A percentile compares a stretch with the other conserved stretches of the same genome.
These are phyloP conservation scores for Centropus bengalensis DNA, from an alignment of 2,113 vertebrate species.

Conservation along the genomic window DNA sequence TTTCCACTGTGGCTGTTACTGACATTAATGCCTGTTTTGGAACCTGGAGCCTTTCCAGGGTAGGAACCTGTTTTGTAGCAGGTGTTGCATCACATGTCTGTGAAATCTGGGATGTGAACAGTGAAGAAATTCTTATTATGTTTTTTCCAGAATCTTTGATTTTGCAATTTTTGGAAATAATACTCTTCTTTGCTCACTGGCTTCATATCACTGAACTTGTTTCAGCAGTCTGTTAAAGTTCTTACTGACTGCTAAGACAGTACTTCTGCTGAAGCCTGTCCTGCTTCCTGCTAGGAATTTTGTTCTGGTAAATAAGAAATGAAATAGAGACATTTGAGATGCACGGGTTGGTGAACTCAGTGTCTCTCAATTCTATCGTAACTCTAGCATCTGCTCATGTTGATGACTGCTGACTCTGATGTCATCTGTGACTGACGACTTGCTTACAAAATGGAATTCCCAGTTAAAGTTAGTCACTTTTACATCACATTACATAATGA, in stretches of 20 bases:
- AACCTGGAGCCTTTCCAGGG: background rate
- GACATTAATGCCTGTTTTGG: background rate
- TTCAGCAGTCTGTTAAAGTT: background rate
- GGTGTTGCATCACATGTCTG: background rate
- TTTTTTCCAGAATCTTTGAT: background rate
- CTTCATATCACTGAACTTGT: background rate
- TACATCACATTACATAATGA: rapidly evolving
- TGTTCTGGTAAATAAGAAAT: background rate
- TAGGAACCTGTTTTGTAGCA: background rate
- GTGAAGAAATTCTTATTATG: background rate
- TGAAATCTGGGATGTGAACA: background rate
- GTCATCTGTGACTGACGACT: background rate
- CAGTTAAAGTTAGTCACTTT: background rate
- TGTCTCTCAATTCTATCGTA: background rate
- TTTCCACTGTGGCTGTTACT: background rate
- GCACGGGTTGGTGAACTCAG: background rate
- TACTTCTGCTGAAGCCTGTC: background rate
- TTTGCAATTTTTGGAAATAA: background rate
- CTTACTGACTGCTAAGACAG: background rate
- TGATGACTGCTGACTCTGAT: background rate
- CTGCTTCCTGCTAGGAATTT: background rate
- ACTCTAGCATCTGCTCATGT: background rate
- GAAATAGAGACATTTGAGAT: background rate
- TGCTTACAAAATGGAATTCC: background rate
- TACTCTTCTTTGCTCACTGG: background rate